A percentile compares a stretch with the other conserved stretches of the same genome.
Evolutionary conservation across 2,113 vertebrate species (phyloP).

Genomic region (Macrotus californicus): DNA sequence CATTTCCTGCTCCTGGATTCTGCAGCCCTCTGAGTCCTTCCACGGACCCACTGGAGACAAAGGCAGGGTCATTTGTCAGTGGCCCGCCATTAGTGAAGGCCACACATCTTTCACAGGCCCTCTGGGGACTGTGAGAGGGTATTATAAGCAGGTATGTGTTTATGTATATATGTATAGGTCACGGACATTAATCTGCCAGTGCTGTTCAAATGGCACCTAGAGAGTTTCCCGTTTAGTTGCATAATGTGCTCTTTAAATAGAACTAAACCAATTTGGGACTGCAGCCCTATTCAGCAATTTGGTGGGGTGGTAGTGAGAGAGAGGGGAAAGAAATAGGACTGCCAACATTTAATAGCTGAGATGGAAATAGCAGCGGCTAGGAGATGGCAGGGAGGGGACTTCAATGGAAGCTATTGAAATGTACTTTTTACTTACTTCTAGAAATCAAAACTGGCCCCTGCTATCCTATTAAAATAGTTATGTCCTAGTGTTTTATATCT

Average conservation of each 20-base stretch:
- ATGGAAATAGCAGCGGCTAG: neutral
- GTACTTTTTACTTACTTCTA: neutral
- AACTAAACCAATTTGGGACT: neutral
- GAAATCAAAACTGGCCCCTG: neutral
- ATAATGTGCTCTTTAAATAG: slow-evolving; percentile 27
- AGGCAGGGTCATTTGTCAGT: neutral
- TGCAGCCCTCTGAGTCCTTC: neutral
- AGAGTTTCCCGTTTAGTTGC: neutral
- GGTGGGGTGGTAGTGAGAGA: neutral
- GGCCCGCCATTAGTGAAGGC: neutral
- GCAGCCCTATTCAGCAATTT: neutral
- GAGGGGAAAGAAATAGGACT: neutral
- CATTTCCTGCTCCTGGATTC: neutral
- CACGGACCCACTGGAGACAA: neutral
- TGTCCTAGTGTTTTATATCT: neutral
- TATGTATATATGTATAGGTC: neutral
- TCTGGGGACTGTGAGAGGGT: neutral
- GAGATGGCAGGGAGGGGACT: neutral
- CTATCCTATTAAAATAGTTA: neutral
- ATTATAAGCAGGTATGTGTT: neutral
- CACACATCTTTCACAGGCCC: neutral
- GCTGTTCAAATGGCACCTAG: neutral
- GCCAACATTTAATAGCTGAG: neutral
- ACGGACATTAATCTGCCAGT: slow-evolving; percentile 1
- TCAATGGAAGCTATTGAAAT: neutral